Conservation (phyloP, 1,140 invertebrate genomes). For the Oncopodura yosiiana region DNA sequence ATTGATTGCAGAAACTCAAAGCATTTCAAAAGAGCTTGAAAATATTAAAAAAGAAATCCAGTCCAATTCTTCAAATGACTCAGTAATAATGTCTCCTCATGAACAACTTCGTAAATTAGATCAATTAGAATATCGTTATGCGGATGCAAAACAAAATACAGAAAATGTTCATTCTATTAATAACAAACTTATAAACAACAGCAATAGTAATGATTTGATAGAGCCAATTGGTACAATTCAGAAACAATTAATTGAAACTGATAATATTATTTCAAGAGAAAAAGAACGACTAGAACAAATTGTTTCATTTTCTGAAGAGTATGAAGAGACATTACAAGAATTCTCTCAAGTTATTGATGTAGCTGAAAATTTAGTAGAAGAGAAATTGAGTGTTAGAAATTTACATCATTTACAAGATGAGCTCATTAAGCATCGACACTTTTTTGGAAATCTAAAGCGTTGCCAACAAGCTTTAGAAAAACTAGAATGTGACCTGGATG, state of each 20-base stretch:
- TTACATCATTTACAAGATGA: constrained; percentile 69
- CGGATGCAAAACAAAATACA: constrained; percentile 6
- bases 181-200: constrained; percentile 1
- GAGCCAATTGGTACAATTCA: constrained; percentile 3
- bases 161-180: neutral
- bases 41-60: neutral
- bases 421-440: constrained; percentile 76
- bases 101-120: constrained; percentile 11
- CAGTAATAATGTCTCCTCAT: neutral
- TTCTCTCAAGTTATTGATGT: constrained; percentile 72
- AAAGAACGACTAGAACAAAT: constrained; percentile 62
- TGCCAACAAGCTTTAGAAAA: constrained; percentile 69
- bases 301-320: constrained; percentile 64
- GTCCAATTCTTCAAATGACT: neutral
- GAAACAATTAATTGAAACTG: neutral
- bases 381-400: constrained; percentile 59
- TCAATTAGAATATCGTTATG: constrained; percentile 6
- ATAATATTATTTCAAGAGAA: constrained; percentile 41
- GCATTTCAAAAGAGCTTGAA: neutral
- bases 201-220: constrained; percentile 1
- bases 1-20: constrained; percentile 11
- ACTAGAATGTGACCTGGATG: constrained; percentile 68
- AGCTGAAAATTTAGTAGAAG: constrained; percentile 63
- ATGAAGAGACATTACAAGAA: constrained; percentile 72
- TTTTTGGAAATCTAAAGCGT: constrained; percentile 76